Evolutionary conservation across 2,888 invertebrate genomes (phyloP), one percentile per base, ranked within the genome.

Genomic region (Andrena flavipes): DNA sequence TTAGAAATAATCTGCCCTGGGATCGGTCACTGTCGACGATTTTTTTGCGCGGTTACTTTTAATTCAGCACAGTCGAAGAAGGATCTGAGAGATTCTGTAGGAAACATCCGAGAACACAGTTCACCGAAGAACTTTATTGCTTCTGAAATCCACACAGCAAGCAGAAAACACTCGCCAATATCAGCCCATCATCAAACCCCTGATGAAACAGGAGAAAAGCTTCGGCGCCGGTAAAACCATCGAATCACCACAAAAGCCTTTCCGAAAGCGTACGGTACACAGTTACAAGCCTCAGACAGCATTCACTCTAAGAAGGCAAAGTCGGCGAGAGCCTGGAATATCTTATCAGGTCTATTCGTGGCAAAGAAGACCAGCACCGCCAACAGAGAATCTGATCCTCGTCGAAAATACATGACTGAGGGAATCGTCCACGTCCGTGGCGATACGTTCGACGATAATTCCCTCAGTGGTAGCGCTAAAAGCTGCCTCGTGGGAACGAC

Each of bases 401-500:
- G 56, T 23, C n/a, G 26, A 2, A n/a, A n/a, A 48, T 71, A 56
- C 63, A 56, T 29, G 68, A 78, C 26, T 69, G n/a, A 29, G 54
- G 62, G 49, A 48, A 68, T 68, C 63, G 42, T 20, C 29, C 30
- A 29, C 29, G 51, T 62, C 63, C 30, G 29, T 6, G 64, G 35
- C 72, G 64, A 64, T 72, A 30, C 54, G n/a, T 72, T 29, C 54
- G 62, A 49, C 79, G 70, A 80, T 77, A 65, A 71, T 78, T 80
- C 78, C 65, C 60, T 48, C 65, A 23, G 20, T 2, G 65, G 71
- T 2, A 54, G 69, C 65, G 80, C 75, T 82, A 72, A 72, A 76
- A 80, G 71, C 56, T 42, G 29, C 33, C 80, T 30, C 59, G 80
- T 80, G 80, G 77, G 80, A 77, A 77, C 56, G n/a, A 16, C 20